Evolutionary conservation across 1,140 invertebrate species (phyloP).

Genomic region (Helicorthomorpha holstii): DNA sequence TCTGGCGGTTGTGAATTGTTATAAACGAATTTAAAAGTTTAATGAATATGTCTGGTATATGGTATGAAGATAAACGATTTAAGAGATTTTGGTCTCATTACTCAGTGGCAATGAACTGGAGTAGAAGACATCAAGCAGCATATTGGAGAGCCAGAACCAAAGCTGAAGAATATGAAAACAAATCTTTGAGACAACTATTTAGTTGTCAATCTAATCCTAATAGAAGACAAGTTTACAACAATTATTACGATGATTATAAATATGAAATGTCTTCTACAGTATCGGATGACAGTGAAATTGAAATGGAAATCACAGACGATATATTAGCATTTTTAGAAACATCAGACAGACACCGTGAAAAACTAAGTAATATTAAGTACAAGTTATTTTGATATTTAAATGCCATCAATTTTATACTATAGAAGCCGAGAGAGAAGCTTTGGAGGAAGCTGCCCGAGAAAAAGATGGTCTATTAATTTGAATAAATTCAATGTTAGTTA

Average conservation of each 20-base stretch:
- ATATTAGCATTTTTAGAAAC: constrained; percentile 42
- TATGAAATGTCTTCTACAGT: constrained; percentile 5
- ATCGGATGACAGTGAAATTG: constrained; percentile 22
- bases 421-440: neutral
- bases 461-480: constrained; percentile 8
- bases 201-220: neutral
- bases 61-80: neutral
- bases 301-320: constrained; percentile 43
- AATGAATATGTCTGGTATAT: too few relatives aligned
- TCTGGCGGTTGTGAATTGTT: too few relatives aligned
- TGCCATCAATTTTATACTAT: neutral
- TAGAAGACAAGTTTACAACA: neutral
- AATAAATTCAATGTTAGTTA: constrained; percentile 15
- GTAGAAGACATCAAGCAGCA: constrained; percentile 34
- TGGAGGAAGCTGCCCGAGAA: constrained; percentile 18
- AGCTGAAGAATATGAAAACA: constrained; percentile 44
- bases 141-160: constrained; percentile 47
- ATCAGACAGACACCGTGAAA: constrained; percentile 36
- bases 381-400: neutral
- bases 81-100: neutral
- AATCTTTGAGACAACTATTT: constrained; percentile 19
- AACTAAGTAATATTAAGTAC: constrained; percentile 20
- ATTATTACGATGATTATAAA: neutral
- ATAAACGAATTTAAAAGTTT: too few relatives aligned
- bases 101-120: constrained; percentile 18